Percentiles rank a stretch among this genome's conserved stretches.
Evolutionary conservation across 2,888 invertebrate species (phyloP).

Genomic region (Lepidocyrtinus sp.): DNA sequence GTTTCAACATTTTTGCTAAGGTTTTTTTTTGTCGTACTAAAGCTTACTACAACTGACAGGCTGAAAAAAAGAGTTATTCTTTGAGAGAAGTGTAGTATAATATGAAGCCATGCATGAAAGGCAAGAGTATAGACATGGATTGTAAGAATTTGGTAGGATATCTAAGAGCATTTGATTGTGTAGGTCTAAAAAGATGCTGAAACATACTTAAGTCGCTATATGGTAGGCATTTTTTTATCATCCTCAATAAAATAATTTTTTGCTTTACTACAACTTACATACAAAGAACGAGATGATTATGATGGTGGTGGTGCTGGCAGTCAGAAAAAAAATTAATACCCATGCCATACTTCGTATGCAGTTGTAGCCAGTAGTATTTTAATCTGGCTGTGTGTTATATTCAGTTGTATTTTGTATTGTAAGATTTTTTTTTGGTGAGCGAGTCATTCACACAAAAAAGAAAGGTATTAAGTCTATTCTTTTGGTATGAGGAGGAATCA

Average conservation of each 20-base stretch:
- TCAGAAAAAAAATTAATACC: neutral
- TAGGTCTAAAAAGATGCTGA: neutral
- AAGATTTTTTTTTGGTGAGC: neutral
- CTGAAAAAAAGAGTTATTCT: neutral
- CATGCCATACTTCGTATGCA: neutral
- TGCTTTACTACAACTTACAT: constrained; percentile 1
- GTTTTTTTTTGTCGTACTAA: neutral
- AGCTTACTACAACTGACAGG: neutral
- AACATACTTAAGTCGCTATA: neutral
- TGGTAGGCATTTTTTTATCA: constrained; percentile 1
- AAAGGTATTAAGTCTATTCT: constrained; percentile 38
- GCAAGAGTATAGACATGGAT: too few species aligned
- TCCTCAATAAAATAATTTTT: neutral
- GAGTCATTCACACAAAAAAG: constrained; percentile 55
- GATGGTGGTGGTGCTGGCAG: neutral
- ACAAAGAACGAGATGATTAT: neutral
- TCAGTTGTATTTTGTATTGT: too few species aligned
- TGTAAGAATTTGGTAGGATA: neutral
- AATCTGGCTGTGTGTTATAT: too few species aligned
- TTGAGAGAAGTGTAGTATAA: neutral
- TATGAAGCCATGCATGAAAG: constrained; percentile 6
- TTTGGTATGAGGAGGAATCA: neutral
- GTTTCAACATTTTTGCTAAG: constrained; percentile 9
- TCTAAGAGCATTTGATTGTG: neutral
- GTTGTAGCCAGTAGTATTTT: too few species aligned